Evolutionary conservation across 1,140 invertebrate genomes (phyloP).

Genomic region (Drosophila dunni): DNA sequence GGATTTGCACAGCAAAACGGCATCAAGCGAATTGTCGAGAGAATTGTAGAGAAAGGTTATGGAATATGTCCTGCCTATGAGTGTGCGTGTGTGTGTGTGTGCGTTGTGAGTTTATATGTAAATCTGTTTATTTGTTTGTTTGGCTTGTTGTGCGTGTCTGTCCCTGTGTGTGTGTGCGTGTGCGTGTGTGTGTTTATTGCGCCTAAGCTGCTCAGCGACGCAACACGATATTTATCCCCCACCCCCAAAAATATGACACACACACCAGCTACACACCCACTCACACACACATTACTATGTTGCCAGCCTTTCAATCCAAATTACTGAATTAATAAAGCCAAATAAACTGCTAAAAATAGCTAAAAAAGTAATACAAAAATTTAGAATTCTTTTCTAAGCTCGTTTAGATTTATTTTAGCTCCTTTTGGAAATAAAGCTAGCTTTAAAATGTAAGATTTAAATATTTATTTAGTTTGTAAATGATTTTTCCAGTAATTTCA

Average conservation of each 20-base stretch:
- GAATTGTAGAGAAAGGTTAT: conserved; percentile 34
- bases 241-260: neutral
- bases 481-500: too few species aligned
- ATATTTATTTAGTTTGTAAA: too few species aligned
- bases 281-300: neutral
- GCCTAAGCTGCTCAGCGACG: conserved; percentile 80
- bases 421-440: too few species aligned
- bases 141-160: conserved; percentile 26
- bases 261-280: neutral
- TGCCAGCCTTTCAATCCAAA: too few species aligned
- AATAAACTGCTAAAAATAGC: too few species aligned
- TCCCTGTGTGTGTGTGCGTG: conserved; percentile 23
- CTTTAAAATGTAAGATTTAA: too few species aligned
- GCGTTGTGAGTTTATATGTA: conserved; percentile 61
- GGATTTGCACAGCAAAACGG: conserved; percentile 78
- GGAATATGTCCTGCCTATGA: conserved; percentile 26
- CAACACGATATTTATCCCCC: conserved; percentile 79
- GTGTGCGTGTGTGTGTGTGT: conserved; percentile 37
- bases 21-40: conserved; percentile 34
- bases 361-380: too few species aligned
- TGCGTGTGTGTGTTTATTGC: conserved; percentile 72
- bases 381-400: too few species aligned
- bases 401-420: too few species aligned
- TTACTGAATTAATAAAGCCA: too few species aligned
- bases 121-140: conserved; percentile 65